These are phyloP conservation scores for Otolemur garnettii DNA, from an alignment of 2,113 vertebrate genomes.

Conservation along the genomic window DNA sequence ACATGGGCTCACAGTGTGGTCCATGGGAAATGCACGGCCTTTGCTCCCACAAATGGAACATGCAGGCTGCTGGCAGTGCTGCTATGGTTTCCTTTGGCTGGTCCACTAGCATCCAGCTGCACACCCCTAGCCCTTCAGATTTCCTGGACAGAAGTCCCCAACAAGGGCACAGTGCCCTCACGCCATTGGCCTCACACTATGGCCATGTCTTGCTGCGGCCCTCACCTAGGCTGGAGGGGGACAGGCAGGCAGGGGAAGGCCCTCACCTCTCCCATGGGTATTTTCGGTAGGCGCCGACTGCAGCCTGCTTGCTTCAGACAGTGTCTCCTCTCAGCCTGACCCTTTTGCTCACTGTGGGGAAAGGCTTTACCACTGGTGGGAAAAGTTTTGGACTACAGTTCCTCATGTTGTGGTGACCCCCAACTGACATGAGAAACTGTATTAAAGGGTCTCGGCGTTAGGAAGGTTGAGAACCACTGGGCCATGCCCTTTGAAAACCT, in stretches of 20 bases:
- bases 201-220: neutral
- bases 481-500: neutral
- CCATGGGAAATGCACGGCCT: neutral
- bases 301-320: neutral
- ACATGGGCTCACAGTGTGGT: neutral
- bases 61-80: neutral
- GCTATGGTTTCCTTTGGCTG: neutral
- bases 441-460: no score
- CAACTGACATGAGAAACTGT: no score
- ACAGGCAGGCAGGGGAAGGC: rapidly evolving
- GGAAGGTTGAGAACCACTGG: no score
- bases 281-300: no score
- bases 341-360: neutral
- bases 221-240: neutral
- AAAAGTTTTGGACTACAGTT: neutral
- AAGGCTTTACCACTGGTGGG: neutral
- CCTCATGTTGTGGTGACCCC: no score
- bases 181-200: neutral
- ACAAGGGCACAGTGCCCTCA: neutral
- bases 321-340: neutral
- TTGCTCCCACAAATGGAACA: neutral
- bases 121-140: neutral
- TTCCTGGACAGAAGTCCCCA: neutral
- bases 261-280: neutral
- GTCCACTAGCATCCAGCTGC: neutral